Base-by-base conservation (phyloP, 2,113 vertebrate species). In the Malurus cyaneus region DNA sequence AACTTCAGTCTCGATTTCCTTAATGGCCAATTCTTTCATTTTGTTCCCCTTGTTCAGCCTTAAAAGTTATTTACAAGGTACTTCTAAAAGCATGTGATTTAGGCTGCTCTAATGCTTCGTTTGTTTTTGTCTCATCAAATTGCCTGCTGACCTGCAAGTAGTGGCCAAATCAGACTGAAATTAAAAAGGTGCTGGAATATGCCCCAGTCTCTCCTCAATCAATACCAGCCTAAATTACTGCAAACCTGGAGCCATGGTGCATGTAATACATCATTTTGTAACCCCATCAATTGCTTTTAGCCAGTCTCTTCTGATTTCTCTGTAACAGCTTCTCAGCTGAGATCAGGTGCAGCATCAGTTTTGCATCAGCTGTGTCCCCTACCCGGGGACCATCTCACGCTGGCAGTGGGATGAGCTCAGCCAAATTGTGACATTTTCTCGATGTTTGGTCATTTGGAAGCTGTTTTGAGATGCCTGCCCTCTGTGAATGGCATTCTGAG, bases 211-310 rank as follows among this genome's bases (percentile, higher is more conserved):
- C 89, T 88, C 79, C 89, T 95, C 90, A 96, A 92, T 97, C 96
- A 96, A 96, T 97, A 96, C 85, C 80, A 88, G 60, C 86, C 88
- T 94, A 97, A 97, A 94, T 97, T 88, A 97, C 94, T 93, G 95
- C 94, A 97, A 95, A 94, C 90, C 90, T 88, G 69, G 94, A 93
- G 88, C 94, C 88, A 57, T 67, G 94, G 88, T 92, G 92, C 94
- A 95, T 95, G 89, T 93, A 96, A 97, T 96, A 95, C 94, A 97
- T 97, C 92, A 97, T 97, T 96, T 97, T 93, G 93, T 88, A 95
- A 93, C 92, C 92, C 94, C 82, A 88, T 92, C 90, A 92, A 95
- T 94, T 96, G 92, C 90, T 96, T 96, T 94, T 93, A 96, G 90
- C 67, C 53, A 44, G 61, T 93, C 88, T 93, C 49, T 95, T 93